These are phyloP conservation scores for Pristionchus japonicus DNA, from an alignment of 2,888 invertebrate species.

Conservation along the genomic window DNA sequence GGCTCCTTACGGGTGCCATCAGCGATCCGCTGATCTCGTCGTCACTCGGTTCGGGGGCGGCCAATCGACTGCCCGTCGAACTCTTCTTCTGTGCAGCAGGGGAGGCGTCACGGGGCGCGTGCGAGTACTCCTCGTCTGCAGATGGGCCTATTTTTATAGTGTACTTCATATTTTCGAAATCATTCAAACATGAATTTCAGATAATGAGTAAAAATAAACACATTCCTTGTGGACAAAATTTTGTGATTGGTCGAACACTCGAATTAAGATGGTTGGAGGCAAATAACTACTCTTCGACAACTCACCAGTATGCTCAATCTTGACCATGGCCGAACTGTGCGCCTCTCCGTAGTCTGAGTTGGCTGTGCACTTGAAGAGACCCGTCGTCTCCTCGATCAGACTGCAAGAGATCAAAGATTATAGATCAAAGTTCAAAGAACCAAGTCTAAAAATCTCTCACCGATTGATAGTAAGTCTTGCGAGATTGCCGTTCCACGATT, in stretches of 20 bases:
- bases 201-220: too few species aligned
- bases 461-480: constrained; percentile 66
- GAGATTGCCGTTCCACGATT: constrained; percentile 69
- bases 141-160: background rate
- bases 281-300: too few species aligned
- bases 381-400: constrained; percentile 66
- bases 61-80: background rate
- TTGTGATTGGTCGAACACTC: too few species aligned
- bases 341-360: constrained; percentile 72
- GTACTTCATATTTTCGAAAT: too few species aligned
- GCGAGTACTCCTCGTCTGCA: constrained; percentile 32
- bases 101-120: background rate
- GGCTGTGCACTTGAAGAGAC: constrained; percentile 73
- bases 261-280: too few species aligned
- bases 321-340: constrained; percentile 72
- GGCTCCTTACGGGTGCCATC: background rate
- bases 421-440: background rate
- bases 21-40: constrained; percentile 42
- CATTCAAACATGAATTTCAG: too few species aligned
- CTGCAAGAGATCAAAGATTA: constrained; percentile 46
- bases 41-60: constrained; percentile 11
- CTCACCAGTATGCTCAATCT: constrained; percentile 63
- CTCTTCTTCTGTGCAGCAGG: background rate
- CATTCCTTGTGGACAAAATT: too few species aligned
- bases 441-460: background rate